Percentiles rank a stretch among this genome's conserved stretches.
Evolutionary conservation across 2,797 vertebrate species (phyloP).

Genomic region (Thaleichthys pacificus): DNA sequence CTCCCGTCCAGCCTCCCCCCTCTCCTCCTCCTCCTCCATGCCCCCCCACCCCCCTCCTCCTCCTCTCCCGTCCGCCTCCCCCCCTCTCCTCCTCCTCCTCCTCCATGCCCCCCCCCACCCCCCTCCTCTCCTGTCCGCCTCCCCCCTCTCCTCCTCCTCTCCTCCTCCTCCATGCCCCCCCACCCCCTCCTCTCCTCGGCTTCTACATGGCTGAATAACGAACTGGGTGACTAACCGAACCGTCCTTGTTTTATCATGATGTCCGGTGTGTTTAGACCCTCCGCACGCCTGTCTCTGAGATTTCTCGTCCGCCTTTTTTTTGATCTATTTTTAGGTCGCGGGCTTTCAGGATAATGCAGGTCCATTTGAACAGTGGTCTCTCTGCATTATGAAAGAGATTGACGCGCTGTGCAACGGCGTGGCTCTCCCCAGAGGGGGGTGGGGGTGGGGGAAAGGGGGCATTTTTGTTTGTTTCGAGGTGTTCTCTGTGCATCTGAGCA

Average conservation of each 20-base stretch:
- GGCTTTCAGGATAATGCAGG: conserved; percentile 57
- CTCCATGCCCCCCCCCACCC: too few relatives aligned
- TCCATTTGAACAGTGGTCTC: conserved; percentile 53
- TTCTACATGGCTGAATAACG: conserved; percentile 29
- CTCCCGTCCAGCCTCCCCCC: too few relatives aligned
- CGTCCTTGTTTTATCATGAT: conserved; percentile 32
- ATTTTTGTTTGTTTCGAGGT: conserved; percentile 54
- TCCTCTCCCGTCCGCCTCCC: too few relatives aligned
- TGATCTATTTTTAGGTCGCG: conserved; percentile 59
- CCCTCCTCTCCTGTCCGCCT: too few relatives aligned
- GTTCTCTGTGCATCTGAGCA: conserved; percentile 24
- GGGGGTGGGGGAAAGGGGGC: conserved; percentile 22
- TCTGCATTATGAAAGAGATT: conserved; percentile 63
- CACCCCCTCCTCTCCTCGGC: too few relatives aligned
- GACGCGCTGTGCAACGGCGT: conserved; percentile 48
- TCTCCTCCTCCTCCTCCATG: too few relatives aligned
- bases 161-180: too few relatives aligned
- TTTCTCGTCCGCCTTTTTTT: conserved; percentile 35
- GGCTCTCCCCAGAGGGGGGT: conserved; percentile 44
- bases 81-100: too few relatives aligned
- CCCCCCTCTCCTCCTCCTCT: too few relatives aligned
- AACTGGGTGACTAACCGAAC: conserved; percentile 53
- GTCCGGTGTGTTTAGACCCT: conserved; percentile 30
- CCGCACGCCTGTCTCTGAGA: conserved; percentile 22
- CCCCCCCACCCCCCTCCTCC: too few relatives aligned